These are phyloP conservation scores for Ivindomyrus marchei DNA, from an alignment of 2,113 vertebrate species.

Conservation along the genomic window DNA sequence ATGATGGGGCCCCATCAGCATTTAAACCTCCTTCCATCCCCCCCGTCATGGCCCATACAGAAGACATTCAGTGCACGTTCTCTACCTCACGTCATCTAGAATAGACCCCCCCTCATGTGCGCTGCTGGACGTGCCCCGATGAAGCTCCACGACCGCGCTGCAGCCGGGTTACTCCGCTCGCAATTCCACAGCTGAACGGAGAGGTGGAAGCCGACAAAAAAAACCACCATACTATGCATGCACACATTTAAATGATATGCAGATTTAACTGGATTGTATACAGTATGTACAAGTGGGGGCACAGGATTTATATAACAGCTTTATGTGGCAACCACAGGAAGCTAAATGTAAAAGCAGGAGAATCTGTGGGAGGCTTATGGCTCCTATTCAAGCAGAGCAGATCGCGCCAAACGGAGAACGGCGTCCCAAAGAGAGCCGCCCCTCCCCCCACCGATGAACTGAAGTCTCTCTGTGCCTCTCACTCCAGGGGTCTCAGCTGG, in stretches of 20 bases:
- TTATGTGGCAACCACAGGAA: neutral
- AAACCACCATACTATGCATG: neutral
- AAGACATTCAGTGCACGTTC: neutral
- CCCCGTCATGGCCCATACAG: neutral
- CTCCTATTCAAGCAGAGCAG: neutral
- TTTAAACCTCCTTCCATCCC: neutral
- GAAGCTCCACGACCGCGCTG: neutral
- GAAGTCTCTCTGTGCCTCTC: constrained; percentile 11
- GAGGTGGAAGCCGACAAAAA: neutral
- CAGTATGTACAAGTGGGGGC: neutral
- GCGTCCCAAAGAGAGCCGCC: neutral
- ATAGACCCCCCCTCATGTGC: neutral
- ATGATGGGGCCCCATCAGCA: neutral
- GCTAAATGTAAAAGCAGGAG: neutral
- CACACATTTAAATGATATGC: neutral
- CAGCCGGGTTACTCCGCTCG: neutral
- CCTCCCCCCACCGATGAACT: neutral
- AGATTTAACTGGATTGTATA: neutral
- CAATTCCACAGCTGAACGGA: neutral
- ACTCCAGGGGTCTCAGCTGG: constrained; percentile 12
- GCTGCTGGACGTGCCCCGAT: neutral
- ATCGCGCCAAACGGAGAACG: neutral
- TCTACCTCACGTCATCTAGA: neutral
- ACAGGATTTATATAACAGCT: neutral
- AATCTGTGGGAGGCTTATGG: neutral